Base-by-base conservation (phyloP, 2,113 vertebrate species). In the Alligator mississippiensis region DNA sequence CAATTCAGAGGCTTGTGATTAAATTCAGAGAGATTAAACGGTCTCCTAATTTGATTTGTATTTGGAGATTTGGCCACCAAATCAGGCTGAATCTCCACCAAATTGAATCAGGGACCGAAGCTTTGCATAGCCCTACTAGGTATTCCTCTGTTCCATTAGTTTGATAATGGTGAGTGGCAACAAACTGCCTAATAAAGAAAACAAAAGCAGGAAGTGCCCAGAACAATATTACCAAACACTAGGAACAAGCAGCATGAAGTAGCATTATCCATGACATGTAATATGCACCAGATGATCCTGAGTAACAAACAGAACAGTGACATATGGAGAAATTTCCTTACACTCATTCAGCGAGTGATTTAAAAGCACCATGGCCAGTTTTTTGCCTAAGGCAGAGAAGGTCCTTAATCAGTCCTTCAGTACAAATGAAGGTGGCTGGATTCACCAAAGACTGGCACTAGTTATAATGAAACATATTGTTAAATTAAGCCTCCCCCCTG, bases 131-230 rank as follows among this genome's bases (percentile, higher is more conserved):
- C 47, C 47, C 47, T 47, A 47, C 47, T 47, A 47, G 47, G 7
- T 47, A 47, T 47, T 47, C 47, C 47, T 47, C 47, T 47, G 47
- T 47, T 47, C 47, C 47, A 47, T 47, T 47, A 8, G 7, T 47
- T 9, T 47, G 47, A 47, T 47, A 47, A 47, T 47, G 47, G 8
- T 47, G 9, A 81, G 15, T 9, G 61, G 8, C 55, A 86, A 21
- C 79, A 38, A 4, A 76, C 25, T 0, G 0, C 6, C 47, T 2
- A 13, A 58, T 30, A 84, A 70, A 30, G 4, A 64, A 55, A 30
- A 61, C 2, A 62, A 84, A 47, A 84, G 15, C 10, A 16, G 15
- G 79, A 54, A 79, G 17, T 27, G 3, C 72, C 54, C 47, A 18
- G 47, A 2, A 77, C 61, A 17, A 72, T 24, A 19, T 47, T 47